Evolutionary conservation across 2,888 invertebrate species (phyloP), one percentile per base, ranked within the genome.

Genomic region (Sabatieria punctata): DNA sequence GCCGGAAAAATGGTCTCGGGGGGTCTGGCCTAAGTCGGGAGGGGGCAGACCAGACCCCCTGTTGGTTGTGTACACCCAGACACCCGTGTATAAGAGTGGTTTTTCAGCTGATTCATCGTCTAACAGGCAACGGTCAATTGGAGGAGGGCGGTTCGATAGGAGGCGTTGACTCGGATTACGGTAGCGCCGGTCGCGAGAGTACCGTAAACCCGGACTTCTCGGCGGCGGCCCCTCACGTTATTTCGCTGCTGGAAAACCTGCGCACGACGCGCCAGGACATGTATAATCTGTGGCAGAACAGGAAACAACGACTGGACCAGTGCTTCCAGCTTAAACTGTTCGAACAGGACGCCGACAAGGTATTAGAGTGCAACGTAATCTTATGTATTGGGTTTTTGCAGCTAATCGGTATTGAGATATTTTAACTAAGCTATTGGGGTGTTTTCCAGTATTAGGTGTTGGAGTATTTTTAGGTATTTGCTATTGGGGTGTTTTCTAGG

Each of bases 331-430:
- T 93, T 58, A 75, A 91, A 43, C 76, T 93, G 41, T 91, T 93
- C 65, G 93, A 95, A 69, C 85, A 88, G 66, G 95, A 95, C 67
- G 93, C 91, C 57, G 88, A 91, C 67, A 91, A 86, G 77, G 82
- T 82, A 61, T 60, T 30, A 11, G 30, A 15, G 30, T 8, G 30
- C 8, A 15, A n/a, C n/a, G n/a, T 64, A 54, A 56, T 60, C 43
- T n/a, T n/a, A n/a, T n/a, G n/a, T n/a, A n/a, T n/a, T n/a, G n/a
- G n/a, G n/a, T n/a, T n/a, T n/a, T n/a, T n/a, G n/a, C n/a, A n/a
- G n/a, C n/a, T n/a, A n/a, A n/a, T n/a, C n/a, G n/a, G n/a, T n/a
- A n/a, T n/a, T n/a, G n/a, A n/a, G n/a, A n/a, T n/a, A n/a, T n/a
- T n/a, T n/a, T n/a, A n/a, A n/a, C n/a, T n/a, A n/a, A n/a, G n/a